Evolutionary conservation across 2,888 invertebrate species (phyloP).

Genomic region (Silvanus unidentatus): DNA sequence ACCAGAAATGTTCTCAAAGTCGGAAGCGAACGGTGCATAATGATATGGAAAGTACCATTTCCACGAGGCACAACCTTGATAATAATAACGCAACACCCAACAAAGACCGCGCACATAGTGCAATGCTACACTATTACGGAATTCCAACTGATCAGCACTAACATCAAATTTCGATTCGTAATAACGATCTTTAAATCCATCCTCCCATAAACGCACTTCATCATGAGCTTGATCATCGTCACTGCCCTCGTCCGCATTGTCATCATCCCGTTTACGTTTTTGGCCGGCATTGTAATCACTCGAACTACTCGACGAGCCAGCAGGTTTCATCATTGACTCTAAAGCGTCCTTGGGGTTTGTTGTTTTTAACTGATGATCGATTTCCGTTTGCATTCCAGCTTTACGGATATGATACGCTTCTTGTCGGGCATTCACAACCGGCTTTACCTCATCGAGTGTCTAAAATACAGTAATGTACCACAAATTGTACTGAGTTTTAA

Average conservation of each 20-base stretch:
- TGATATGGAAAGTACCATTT: constrained; percentile 99
- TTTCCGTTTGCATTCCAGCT: constrained; percentile 52
- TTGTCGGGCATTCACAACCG: constrained; percentile 65
- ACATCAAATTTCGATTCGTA: constrained; percentile 94
- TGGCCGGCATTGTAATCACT: constrained; percentile 44
- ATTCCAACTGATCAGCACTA: constrained; percentile 65
- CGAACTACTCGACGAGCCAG: constrained; percentile 29
- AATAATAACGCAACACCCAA: constrained; percentile 98
- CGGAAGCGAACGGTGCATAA: constrained; percentile 99
- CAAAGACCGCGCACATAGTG: constrained; percentile 95
- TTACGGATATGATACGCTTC: constrained; percentile 69
- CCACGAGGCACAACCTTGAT: constrained; percentile 99
- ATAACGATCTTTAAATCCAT: constrained; percentile 96
- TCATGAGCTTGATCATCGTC: constrained; percentile 77
- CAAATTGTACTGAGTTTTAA: too few relatives aligned
- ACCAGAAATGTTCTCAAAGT: constrained; percentile 87
- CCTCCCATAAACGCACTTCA: constrained; percentile 90
- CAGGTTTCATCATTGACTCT: constrained; percentile 50
- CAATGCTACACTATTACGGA: constrained; percentile 81
- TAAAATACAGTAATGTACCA: constrained; percentile 36
- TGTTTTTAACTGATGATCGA: constrained; percentile 28
- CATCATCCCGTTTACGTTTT: constrained; percentile 50
- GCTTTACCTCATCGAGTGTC: constrained; percentile 54
- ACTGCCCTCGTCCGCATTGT: constrained; percentile 41
- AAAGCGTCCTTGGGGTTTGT: constrained; percentile 32